A percentile compares a stretch with the other conserved stretches of the same genome.
These are phyloP conservation scores for Montipora capitata DNA, from an alignment of 92 coral and sea anemone genomes.

Conservation along the genomic window DNA sequence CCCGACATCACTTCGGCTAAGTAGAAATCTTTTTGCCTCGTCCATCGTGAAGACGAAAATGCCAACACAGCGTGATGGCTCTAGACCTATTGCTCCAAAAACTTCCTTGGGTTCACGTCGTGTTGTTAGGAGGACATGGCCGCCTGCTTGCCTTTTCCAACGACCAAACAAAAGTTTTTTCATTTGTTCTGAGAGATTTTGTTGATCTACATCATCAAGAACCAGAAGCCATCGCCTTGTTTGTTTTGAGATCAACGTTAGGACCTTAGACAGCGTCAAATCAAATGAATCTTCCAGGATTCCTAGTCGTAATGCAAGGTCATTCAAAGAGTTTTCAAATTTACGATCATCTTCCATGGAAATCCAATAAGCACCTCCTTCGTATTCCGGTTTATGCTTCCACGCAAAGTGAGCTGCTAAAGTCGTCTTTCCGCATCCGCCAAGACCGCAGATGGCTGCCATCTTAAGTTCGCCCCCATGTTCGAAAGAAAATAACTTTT, in stretches of 20 bases:
- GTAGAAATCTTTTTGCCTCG: conserved; percentile 70
- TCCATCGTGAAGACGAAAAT: conserved; percentile 33
- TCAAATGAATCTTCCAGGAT: conserved; percentile 62
- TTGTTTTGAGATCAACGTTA: conserved; percentile 54
- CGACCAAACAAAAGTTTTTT: conserved; percentile 22
- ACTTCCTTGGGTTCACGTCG: conserved; percentile 77
- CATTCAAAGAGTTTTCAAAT: conserved; percentile 69
- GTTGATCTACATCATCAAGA: conserved; percentile 80
- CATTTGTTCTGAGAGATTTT: conserved; percentile 32
- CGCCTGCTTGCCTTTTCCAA: conserved; percentile 22
- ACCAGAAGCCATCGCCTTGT: conserved; percentile 76
- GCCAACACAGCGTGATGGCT: conserved; percentile 49
- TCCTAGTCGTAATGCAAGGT: conserved; percentile 66
- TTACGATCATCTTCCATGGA: conserved; percentile 56
- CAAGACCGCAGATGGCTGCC: too few species aligned
- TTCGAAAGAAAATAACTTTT: conserved; percentile 6
- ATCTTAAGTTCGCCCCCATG: background rate
- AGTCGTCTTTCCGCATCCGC: conserved; percentile 60
- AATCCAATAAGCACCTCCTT: conserved; percentile 92
- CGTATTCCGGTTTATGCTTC: conserved; percentile 50
- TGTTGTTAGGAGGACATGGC: conserved; percentile 75
- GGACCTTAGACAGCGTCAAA: conserved; percentile 68
- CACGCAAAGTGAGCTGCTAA: conserved; percentile 40
- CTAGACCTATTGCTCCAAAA: conserved; percentile 50
- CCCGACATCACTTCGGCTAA: conserved; percentile 28